Evolutionary conservation across 2,888 invertebrate species (phyloP), one percentile per base, ranked within the genome.

Genomic region (Venustoraphidia nigricollis): DNA sequence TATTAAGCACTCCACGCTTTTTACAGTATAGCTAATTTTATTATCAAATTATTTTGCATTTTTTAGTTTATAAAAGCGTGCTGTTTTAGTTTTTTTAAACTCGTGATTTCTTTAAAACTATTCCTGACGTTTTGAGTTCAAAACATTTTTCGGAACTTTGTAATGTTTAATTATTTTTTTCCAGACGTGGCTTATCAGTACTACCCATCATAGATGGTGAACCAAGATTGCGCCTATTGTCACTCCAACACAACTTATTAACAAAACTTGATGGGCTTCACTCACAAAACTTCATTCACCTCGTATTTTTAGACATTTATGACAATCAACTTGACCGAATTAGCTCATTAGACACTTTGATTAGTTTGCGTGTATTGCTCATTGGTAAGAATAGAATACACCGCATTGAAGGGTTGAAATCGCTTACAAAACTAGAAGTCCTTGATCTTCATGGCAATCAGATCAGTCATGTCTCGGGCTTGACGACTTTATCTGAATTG

Each of bases 371-470:
- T 54, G 93, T 94, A 10, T 72, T 95, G 48, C 71, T 94, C 53
- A 75, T 95, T 63, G 94, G 94, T 1, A 94, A 94, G 70, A 95
- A 95, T 67, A 83, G 88, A 65, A 81, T 90, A 50, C 82, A 77
- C 59, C 76, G 77, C 60, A 83, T 90, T 52, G 88, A 89, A 65
- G 84, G 85, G 1, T 67, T 91, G 49, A 75, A 80, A 51, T 73
- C 71, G 52, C 67, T 89, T 45, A 63, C 73, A 35, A 87, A 90
- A 57, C 66, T 95, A 53, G 91, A 94, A 68, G 92, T 94, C 9
- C 68, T 95, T 52, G 95, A 95, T 69, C 72, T 95, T 54, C 94
- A 94, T 66, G 93, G 93, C 35, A 95, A 95, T 68, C 83, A 89
- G 68, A 86, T 95, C 55, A 69, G 72, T 36, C 68, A 67, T 53